Percentiles rank a stretch among this genome's conserved stretches.
These are phyloP conservation scores for Anguilla megastoma DNA, from an alignment of 2,797 vertebrate species.

Conservation along the genomic window DNA sequence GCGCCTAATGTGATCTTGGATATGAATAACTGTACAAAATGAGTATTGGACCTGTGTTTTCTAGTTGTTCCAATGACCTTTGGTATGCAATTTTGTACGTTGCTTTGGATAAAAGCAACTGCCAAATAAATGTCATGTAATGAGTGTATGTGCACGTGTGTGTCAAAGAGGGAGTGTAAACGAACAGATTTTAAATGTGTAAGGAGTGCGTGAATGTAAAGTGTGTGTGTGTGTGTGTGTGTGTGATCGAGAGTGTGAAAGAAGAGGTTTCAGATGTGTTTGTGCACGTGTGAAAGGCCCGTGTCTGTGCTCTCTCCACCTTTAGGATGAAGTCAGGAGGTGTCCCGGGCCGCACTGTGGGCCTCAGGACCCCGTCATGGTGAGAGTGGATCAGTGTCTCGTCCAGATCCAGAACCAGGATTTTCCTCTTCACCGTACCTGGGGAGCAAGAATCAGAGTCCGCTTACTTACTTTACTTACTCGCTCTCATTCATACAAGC, in stretches of 20 bases:
- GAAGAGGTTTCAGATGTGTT: neutral
- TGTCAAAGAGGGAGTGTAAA: neutral
- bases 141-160: too few species aligned
- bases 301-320: constrained; percentile 59
- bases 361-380: constrained; percentile 88
- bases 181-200: neutral
- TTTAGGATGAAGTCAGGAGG: constrained; percentile 94
- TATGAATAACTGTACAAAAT: too few species aligned
- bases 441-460: constrained; percentile 2
- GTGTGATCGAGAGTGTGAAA: neutral
- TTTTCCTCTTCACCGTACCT: constrained; percentile 92
- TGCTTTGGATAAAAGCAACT: too few species aligned
- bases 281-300: neutral
- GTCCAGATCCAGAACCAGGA: constrained; percentile 89
- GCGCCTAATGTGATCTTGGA: too few species aligned
- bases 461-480: neutral
- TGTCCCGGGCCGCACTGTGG: constrained; percentile 88
- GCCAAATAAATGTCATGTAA: too few species aligned
- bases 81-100: too few species aligned
- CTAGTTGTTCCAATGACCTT: too few species aligned
- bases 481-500: too few species aligned
- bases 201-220: neutral
- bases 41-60: too few species aligned
- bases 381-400: constrained; percentile 93
- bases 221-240: neutral